phyloP scores from a whole-genome alignment of 1,140 invertebrate genomes.

The Caenorhabditis brenneri region DNA sequence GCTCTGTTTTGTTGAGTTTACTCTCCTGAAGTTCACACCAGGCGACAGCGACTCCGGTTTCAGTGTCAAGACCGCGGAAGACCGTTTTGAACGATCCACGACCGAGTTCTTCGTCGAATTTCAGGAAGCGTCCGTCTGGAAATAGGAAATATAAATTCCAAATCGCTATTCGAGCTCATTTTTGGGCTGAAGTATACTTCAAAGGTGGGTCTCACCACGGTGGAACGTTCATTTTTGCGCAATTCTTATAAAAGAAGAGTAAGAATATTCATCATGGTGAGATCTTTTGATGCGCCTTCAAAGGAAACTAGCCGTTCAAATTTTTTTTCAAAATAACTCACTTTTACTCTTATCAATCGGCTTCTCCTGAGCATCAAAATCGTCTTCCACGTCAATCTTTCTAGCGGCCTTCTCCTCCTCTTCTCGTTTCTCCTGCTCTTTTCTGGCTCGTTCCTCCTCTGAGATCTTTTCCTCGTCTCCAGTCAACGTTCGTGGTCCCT shows the following conservation, averaged over 20 bases:
- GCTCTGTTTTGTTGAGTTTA: constrained; percentile 79
- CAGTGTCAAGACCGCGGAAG: constrained; percentile 93
- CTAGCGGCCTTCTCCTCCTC: constrained; percentile 39
- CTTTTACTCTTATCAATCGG: constrained; percentile 70
- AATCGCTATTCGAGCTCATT: too few species aligned
- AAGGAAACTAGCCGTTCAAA: too few species aligned
- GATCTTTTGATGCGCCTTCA: too few species aligned
- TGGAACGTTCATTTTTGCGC: too few species aligned
- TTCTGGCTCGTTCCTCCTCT: constrained; percentile 30
- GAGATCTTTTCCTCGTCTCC: constrained; percentile 14
- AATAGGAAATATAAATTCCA: constrained; percentile 73
- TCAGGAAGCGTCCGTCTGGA: constrained; percentile 91
- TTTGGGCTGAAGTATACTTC: too few species aligned
- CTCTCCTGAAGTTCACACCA: constrained; percentile 93
- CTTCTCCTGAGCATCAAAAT: constrained; percentile 69
- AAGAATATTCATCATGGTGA: too few species aligned
- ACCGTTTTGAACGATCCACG: constrained; percentile 99
- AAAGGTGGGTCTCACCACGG: too few species aligned
- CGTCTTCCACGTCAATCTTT: constrained; percentile 61
- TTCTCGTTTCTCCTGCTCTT: constrained; percentile 40
- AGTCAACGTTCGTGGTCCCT: neutral
- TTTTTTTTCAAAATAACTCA: too few species aligned
- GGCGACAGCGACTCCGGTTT: constrained; percentile 89
- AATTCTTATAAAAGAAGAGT: too few species aligned
- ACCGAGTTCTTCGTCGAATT: constrained; percentile 98